phyloP scores from a whole-genome alignment of 2,888 invertebrate genomes.

The Bombylius major region DNA sequence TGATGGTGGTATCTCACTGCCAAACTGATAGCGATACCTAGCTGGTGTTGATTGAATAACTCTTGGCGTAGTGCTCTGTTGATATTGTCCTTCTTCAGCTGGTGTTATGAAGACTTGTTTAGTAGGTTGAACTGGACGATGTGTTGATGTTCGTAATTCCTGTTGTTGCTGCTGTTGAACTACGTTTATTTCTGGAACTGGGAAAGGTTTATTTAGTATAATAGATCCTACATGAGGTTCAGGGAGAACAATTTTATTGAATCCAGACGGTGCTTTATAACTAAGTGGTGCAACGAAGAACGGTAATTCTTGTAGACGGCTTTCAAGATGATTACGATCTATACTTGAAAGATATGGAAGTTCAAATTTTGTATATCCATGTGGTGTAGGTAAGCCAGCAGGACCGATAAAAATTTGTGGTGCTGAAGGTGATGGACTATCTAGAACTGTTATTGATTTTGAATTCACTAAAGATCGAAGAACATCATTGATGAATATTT shows the following conservation, averaged over 20 bases:
- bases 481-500: constrained; percentile 51
- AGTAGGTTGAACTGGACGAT: neutral
- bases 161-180: constrained; percentile 4
- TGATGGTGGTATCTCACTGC: constrained; percentile 14
- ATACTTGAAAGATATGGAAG: constrained; percentile 68
- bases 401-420: constrained; percentile 76
- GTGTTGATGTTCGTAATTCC: constrained; percentile 17
- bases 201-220: constrained; percentile 47
- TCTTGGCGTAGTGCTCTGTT: constrained; percentile 11
- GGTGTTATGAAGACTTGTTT: constrained; percentile 20
- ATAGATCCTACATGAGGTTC: constrained; percentile 80
- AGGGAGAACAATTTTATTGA: constrained; percentile 73
- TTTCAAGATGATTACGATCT: constrained; percentile 52
- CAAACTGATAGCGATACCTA: constrained; percentile 16
- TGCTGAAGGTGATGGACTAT: constrained; percentile 52
- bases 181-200: neutral
- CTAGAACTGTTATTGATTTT: constrained; percentile 63
- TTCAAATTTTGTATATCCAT: constrained; percentile 66
- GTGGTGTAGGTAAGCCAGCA: constrained; percentile 54
- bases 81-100: constrained; percentile 6
- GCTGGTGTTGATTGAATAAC: constrained; percentile 20
- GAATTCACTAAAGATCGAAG: constrained; percentile 54
- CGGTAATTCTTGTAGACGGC: constrained; percentile 60
- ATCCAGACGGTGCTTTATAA: constrained; percentile 71
- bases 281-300: constrained; percentile 79